Percentiles rank a stretch among this genome's conserved stretches.
Conservation (phyloP, 2,113 vertebrate genomes). For the Dipodomys ordii region DNA sequence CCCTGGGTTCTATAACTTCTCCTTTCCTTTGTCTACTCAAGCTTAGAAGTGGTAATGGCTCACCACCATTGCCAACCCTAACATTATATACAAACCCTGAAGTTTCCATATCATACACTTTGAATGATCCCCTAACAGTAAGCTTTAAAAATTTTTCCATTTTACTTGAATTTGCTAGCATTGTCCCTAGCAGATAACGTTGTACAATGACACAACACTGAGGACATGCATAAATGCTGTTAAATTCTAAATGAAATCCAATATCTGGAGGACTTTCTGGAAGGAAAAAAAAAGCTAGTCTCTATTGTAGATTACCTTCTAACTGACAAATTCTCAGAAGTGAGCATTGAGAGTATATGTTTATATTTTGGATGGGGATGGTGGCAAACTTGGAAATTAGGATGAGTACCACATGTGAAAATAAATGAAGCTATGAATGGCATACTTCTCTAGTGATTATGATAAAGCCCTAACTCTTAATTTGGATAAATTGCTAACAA, state of each 20-base stretch:
- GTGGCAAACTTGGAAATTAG: conserved; percentile 77
- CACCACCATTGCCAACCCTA: neutral
- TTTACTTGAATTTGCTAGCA: neutral
- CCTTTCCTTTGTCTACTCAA: neutral
- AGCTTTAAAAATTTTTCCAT: neutral
- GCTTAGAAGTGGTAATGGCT: neutral
- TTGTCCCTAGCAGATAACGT: neutral
- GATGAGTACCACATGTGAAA: conserved; percentile 74
- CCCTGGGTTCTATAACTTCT: neutral
- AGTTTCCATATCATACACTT: neutral
- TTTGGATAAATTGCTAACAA: conserved; percentile 82
- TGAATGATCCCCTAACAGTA: neutral
- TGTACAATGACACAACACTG: neutral
- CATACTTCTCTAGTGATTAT: conserved; percentile 77
- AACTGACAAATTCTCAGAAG: conserved; percentile 63
- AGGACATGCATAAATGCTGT: neutral
- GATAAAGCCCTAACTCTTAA: conserved; percentile 79
- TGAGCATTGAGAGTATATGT: conserved; percentile 71
- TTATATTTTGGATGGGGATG: conserved; percentile 83
- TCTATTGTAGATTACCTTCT: conserved; percentile 74
- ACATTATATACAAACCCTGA: neutral
- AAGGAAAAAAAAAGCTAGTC: neutral
- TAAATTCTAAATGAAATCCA: conserved; percentile 38
- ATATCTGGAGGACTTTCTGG: neutral
- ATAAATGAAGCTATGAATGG: conserved; percentile 82